A percentile compares a stretch with the other conserved stretches of the same genome.
phyloP scores from a whole-genome alignment of 2,797 vertebrate genomes.

The Rousettus madagascariensis region DNA sequence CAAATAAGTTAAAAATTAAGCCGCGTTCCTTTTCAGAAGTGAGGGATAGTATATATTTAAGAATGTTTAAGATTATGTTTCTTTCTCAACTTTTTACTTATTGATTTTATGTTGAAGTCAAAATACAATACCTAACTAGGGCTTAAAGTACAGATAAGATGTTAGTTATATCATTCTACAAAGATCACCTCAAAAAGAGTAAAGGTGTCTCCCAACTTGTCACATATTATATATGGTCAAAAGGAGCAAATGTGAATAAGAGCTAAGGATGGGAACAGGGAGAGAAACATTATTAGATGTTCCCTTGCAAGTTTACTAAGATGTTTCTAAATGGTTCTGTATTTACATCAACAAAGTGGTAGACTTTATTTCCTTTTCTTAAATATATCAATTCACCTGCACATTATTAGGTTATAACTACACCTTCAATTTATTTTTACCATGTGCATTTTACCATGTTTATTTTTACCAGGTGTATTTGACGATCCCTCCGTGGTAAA shows the following conservation, averaged over 20 bases:
- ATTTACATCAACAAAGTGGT: background rate
- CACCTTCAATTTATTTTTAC: background rate
- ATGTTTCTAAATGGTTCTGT: background rate
- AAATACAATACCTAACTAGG: conserved; percentile 23
- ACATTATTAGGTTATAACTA: background rate
- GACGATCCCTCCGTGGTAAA: background rate
- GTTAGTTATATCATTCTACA: background rate
- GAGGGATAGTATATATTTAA: background rate
- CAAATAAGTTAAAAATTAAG: conserved; percentile 45
- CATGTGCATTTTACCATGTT: background rate
- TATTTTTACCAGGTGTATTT: background rate
- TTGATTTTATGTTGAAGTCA: conserved; percentile 63
- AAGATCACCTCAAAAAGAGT: conserved; percentile 19
- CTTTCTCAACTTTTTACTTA: conserved; percentile 47
- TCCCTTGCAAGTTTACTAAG: background rate
- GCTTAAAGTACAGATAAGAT: background rate
- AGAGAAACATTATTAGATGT: background rate
- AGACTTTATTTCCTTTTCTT: background rate
- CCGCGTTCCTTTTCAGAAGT: background rate
- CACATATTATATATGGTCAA: background rate
- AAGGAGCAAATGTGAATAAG: background rate
- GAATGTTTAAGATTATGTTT: conserved; percentile 36
- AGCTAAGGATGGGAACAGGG: background rate
- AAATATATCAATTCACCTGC: background rate
- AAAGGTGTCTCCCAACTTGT: background rate